A percentile compares a stretch with the other conserved stretches of the same genome.
Evolutionary conservation across 2,888 invertebrate species (phyloP).

Genomic region (Netelia fuscicornis): DNA sequence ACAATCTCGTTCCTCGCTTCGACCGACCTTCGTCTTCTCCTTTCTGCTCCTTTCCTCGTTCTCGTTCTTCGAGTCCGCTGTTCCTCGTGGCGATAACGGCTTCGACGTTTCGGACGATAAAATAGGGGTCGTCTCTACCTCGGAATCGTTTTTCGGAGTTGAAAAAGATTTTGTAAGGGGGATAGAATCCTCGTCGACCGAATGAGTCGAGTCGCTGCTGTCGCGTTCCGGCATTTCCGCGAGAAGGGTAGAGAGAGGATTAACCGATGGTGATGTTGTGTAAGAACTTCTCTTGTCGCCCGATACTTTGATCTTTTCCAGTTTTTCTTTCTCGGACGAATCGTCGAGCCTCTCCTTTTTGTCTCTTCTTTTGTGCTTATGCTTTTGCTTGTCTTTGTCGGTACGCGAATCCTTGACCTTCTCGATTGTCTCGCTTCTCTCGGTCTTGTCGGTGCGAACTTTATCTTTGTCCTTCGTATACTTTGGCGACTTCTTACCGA

Average conservation of each 20-base stretch:
- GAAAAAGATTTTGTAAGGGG: slow-evolving; percentile 71
- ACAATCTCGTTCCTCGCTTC: slow-evolving; percentile 85
- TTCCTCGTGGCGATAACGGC: slow-evolving; percentile 81
- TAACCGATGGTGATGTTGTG: slow-evolving; percentile 83
- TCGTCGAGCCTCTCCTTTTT: slow-evolving; percentile 88
- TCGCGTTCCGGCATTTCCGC: slow-evolving; percentile 79
- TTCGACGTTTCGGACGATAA: slow-evolving; percentile 72
- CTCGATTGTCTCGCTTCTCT: slow-evolving; percentile 72
- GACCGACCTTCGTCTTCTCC: slow-evolving; percentile 76
- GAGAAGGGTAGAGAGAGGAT: slow-evolving; percentile 83
- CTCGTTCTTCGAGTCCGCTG: slow-evolving; percentile 73
- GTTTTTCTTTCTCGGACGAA: slow-evolving; percentile 87
- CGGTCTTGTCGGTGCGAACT: slow-evolving; percentile 73
- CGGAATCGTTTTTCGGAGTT: slow-evolving; percentile 72
- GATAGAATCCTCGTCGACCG: slow-evolving; percentile 78
- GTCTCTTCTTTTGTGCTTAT: slow-evolving; percentile 86
- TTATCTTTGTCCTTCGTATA: slow-evolving; percentile 70
- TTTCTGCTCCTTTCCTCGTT: slow-evolving; percentile 71
- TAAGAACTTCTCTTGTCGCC: slow-evolving; percentile 76
- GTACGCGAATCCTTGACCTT: slow-evolving; percentile 75
- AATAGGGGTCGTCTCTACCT: slow-evolving; percentile 31
- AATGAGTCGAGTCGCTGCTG: slow-evolving; percentile 80
- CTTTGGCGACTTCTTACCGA: slow-evolving; percentile 80
- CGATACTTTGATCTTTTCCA: slow-evolving; percentile 81
- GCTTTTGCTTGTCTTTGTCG: slow-evolving; percentile 85